Base-by-base conservation (phyloP, 2,888 invertebrate species). In the Lingula anatina region DNA sequence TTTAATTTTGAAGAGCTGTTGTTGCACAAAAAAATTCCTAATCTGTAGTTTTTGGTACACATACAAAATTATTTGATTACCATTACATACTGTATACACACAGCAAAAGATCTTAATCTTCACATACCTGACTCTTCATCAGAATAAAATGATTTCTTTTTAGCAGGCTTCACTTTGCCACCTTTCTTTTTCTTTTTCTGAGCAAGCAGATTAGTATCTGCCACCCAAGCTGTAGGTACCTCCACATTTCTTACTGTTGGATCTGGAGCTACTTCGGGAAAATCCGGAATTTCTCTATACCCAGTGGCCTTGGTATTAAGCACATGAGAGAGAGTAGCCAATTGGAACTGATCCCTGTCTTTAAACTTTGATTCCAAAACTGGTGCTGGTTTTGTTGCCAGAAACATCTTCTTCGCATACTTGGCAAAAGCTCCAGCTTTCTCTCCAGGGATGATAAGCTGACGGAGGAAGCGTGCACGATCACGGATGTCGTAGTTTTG, bases 401-500 rank as follows among this genome's bases (percentile, higher is more conserved):
- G 80, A 73, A 99, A 93, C 59, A 99, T 89, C 60, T 86, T 84
- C 52, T 86, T 85, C 0, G 90, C 89, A 68, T 86, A 83, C 50
- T 83, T 81, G 0, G 84, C 79, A 24, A 91, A 79, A 27, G 66
- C 61, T 44, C 68, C 68, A 44, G 81, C 80, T 49, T 80, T 80
- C 37, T 82, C 79, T 15, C 78, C 77, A 9, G 86, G 83, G 61
- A 89, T 84, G 26, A 91, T 83, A 62, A 92, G 86, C 55, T 87
- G 87, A 15, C 88, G 85, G 47, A 99, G 81, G 71, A 97, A 86
- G 24, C 99, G 82, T 3, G 94, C 92, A 9, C 95, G 83, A 80
- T 99, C 99, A 24, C 99, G 83, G 47, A 99, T 93, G 79, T 99
- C 97, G 73, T 97, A 99, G 78, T 93, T 94, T 62, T 89, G 88